Conservation (phyloP, 2,113 vertebrate genomes). For the Cygnus buccinator region DNA sequence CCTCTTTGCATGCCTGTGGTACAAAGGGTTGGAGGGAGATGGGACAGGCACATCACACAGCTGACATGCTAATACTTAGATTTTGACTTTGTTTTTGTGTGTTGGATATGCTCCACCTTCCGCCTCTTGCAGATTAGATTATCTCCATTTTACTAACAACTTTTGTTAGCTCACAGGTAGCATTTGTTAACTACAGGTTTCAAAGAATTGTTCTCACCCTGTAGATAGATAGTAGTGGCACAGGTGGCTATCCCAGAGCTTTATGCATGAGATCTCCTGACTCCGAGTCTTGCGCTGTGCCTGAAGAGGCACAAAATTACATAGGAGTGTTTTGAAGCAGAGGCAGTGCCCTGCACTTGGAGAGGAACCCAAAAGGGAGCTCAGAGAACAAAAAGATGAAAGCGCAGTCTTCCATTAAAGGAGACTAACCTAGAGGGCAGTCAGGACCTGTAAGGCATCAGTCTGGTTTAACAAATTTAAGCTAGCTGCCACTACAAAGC, state of each 20-base stretch:
- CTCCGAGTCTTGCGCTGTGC: neutral
- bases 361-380: neutral
- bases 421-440: neutral
- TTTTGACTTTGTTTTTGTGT: neutral
- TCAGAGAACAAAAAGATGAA: neutral
- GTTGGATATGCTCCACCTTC: neutral
- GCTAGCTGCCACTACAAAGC: neutral
- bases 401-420: neutral
- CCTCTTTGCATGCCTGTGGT: neutral
- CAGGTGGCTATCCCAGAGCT: neutral
- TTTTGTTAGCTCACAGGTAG: neutral
- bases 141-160: neutral
- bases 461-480: neutral
- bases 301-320: neutral
- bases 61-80: rapidly evolving
- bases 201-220: neutral
- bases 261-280: neutral
- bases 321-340: neutral
- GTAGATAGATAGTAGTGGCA: neutral
- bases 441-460: neutral
- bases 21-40: neutral
- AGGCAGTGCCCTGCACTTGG: neutral
- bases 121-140: neutral
- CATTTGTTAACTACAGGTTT: neutral
- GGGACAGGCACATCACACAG: rapidly evolving